Evolutionary conservation across 2,888 invertebrate genomes (phyloP).

Genomic region (Chaetogeoica ovagalla): DNA sequence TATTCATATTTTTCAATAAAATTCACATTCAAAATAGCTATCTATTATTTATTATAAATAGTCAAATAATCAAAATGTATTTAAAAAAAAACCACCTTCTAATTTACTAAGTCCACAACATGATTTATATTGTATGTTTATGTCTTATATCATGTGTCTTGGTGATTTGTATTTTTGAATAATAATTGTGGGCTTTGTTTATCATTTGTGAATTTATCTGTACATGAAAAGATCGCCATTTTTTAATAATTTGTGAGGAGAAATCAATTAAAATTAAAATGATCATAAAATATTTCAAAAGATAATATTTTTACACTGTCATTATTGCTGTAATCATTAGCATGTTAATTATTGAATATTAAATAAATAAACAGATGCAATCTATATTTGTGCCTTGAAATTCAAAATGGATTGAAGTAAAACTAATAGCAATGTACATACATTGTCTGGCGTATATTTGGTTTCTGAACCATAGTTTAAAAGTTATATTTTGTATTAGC

Average conservation of each 20-base stretch:
- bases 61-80: background rate
- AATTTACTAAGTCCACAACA: background rate
- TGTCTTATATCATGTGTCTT: background rate
- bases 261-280: background rate
- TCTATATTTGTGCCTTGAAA: background rate
- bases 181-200: background rate
- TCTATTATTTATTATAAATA: too few species aligned
- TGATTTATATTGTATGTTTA: background rate
- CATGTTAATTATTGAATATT: constrained; percentile 15
- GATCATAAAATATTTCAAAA: background rate
- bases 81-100: background rate
- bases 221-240: background rate
- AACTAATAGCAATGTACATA: background rate
- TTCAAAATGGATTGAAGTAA: background rate
- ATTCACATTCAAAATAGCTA: background rate
- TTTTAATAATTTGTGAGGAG: background rate
- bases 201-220: background rate
- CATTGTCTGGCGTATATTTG: background rate
- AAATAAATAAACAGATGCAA: background rate
- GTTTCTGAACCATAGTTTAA: background rate
- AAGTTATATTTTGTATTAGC: constrained; percentile 13
- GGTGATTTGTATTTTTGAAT: constrained; percentile 23
- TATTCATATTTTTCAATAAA: background rate
- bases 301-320: background rate
- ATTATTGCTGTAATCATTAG: constrained; percentile 4